Percentiles rank a stretch among this genome's conserved stretches.
Conservation (phyloP, 2,113 vertebrate genomes). For the Prionailurus viverrinus region DNA sequence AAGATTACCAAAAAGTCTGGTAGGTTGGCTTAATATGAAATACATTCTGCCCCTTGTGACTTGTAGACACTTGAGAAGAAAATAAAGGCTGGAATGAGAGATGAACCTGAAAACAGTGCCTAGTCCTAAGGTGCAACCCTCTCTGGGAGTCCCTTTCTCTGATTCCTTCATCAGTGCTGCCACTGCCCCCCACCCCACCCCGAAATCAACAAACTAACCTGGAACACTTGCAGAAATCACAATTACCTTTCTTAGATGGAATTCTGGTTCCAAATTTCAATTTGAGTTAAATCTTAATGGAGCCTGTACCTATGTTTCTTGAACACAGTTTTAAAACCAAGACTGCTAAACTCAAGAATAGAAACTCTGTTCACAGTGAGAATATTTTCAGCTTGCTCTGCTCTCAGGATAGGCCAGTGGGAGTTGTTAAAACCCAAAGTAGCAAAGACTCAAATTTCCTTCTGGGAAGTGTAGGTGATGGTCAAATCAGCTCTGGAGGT, state of each 20-base stretch:
- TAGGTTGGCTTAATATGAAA: neutral
- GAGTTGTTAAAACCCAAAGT: neutral
- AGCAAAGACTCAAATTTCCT: neutral
- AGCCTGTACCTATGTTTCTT: neutral
- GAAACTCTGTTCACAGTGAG: slow-evolving; percentile 9
- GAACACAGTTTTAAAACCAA: slow-evolving; percentile 55
- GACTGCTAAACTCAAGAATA: neutral
- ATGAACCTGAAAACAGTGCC: neutral
- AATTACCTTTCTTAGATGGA: neutral
- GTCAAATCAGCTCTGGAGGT: neutral
- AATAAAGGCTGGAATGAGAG: neutral
- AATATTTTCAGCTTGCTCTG: neutral
- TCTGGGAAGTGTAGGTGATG: neutral
- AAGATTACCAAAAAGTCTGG: neutral
- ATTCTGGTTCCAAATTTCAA: slow-evolving; percentile 51
- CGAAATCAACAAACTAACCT: neutral
- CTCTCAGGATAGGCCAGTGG: neutral
- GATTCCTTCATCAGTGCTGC: neutral
- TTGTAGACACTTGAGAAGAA: neutral
- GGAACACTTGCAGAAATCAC: neutral
- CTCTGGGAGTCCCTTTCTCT: neutral
- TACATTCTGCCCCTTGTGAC: neutral
- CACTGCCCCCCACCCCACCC: neutral
- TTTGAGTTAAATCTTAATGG: slow-evolving; percentile 35
- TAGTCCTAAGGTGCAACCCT: neutral